phyloP scores from a whole-genome alignment of 30 jellyfish, hydroid and myxozoan species.

The Aurelia aurita region DNA sequence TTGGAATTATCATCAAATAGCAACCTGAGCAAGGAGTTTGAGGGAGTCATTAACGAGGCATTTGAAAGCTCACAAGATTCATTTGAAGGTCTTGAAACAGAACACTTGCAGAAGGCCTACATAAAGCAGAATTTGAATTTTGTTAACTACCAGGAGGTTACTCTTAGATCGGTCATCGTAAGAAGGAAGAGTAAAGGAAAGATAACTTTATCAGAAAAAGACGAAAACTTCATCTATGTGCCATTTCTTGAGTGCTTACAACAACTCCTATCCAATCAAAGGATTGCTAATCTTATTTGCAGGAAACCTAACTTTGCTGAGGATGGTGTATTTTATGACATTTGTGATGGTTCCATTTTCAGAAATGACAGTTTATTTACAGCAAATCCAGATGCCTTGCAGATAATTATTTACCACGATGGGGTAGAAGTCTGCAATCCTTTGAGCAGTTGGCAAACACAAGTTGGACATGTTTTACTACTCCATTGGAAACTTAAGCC shows the following conservation, averaged over 20 bases:
- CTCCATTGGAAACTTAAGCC: slow-evolving; percentile 36
- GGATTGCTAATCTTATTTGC: slow-evolving; percentile 8
- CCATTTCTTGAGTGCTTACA: slow-evolving; percentile 50
- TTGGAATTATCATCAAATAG: neutral
- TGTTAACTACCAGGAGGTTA: slow-evolving; percentile 6
- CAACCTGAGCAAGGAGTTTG: neutral
- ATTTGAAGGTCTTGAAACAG: slow-evolving; percentile 41
- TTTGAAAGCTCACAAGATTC: neutral
- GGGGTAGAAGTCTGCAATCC: slow-evolving; percentile 54
- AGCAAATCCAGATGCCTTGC: slow-evolving; percentile 25
- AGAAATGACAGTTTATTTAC: slow-evolving; percentile 33
- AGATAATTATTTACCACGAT: slow-evolving; percentile 37
- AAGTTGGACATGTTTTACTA: slow-evolving; percentile 57
- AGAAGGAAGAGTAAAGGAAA: slow-evolving; percentile 31
- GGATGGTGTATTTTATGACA: slow-evolving; percentile 39
- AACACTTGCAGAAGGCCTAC: slow-evolving; percentile 9
- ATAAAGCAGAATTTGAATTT: slow-evolving; percentile 28
- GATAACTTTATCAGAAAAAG: slow-evolving; percentile 5
- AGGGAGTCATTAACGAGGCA: slow-evolving; percentile 2
- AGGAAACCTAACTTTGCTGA: slow-evolving; percentile 12
- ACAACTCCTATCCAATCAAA: slow-evolving; percentile 47
- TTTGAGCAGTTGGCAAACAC: slow-evolving; percentile 53
- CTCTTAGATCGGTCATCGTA: slow-evolving; percentile 24
- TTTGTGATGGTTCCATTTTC: slow-evolving; percentile 56
- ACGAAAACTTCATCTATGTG: slow-evolving; percentile 44